phyloP scores from a whole-genome alignment of 1,140 invertebrate genomes.

The Zaprionus gabonicus region DNA sequence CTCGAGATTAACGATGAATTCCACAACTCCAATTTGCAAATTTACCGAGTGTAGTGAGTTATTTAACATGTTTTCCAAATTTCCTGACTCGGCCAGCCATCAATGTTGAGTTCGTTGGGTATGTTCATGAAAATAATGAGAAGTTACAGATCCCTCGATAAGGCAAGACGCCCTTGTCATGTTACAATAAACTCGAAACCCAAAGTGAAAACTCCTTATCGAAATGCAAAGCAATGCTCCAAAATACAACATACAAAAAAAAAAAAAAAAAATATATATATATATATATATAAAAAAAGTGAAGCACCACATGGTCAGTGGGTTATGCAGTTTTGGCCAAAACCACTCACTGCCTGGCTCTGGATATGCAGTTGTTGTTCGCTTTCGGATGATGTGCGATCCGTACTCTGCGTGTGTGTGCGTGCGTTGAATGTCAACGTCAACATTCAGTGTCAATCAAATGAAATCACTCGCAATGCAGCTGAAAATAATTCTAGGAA shows the following conservation, averaged over 20 bases:
- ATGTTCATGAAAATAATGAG: background rate
- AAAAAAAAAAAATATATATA: background rate
- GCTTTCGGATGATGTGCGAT: slow-evolving; percentile 17
- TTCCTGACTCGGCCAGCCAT: background rate
- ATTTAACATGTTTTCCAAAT: background rate
- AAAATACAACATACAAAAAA: slow-evolving; percentile 7
- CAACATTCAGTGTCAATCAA: slow-evolving; percentile 68
- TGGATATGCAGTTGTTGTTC: slow-evolving; percentile 51
- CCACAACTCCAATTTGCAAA: background rate
- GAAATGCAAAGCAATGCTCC: slow-evolving; percentile 41
- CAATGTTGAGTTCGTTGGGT: background rate
- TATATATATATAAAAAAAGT: background rate
- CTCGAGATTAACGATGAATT: background rate
- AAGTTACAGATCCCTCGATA: slow-evolving; percentile 12
- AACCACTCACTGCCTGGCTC: slow-evolving; percentile 57
- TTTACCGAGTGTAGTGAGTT: background rate
- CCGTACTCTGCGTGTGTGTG: slow-evolving; percentile 11
- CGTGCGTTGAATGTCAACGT: slow-evolving; percentile 70
- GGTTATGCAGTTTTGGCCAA: slow-evolving; percentile 65
- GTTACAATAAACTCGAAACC: slow-evolving; percentile 3
- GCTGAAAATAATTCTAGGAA: slow-evolving; percentile 70
- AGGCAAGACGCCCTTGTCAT: slow-evolving; percentile 21
- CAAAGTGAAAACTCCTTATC: slow-evolving; percentile 34
- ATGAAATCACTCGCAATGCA: slow-evolving; percentile 60
- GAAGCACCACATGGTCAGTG: slow-evolving; percentile 49